Evolutionary conservation across 2,113 vertebrate genomes (phyloP), one percentile per base, ranked within the genome.

Genomic region (Erythrocercus mccallii): DNA sequence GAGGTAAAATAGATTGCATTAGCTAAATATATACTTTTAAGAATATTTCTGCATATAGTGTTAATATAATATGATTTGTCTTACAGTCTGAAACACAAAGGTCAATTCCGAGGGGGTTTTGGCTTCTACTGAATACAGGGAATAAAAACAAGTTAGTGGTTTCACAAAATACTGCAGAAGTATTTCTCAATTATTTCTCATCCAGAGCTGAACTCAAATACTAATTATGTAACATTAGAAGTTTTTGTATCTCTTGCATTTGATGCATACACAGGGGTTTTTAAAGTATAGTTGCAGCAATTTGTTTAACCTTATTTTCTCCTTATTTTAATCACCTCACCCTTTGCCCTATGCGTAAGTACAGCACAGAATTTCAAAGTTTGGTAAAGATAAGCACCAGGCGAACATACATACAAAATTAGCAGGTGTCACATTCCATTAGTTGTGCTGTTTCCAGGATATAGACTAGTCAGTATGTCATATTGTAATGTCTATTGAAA

Each of bases 1-100:
- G 97, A 96, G 98, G 98, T 98, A 98, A 98, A 98, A 98, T 97
- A 98, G 98, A 98, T 74, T 19, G 86, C 69, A 92, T 97, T 96
- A 98, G 97, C 97, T 98, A 98, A 98, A 97, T 97, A 98, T 61
- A 97, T 80, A 88, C 96, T 92, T 91, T 42, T 53, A 96, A 97
- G 93, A 95, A 90, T 86, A 92, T 90, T 94, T 97, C 89, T 87
- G 92, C 81, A 56, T 79, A 97, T 33, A 97, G 90, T 80, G 95
- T 97, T 97, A 97, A 97, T 84, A 97, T 48, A 95, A 81, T 48
- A 95, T 19, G 81, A 97, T 92, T 95, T 96, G 57, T 89, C n/a
- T 97, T 87, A 94, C 86, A 95, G 94, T 92, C 97, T 96, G 94
- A 94, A 91, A 87, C 58, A 62, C 90, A 68, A 96, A 96, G 93